A percentile compares a stretch with the other conserved stretches of the same genome.
Conservation (phyloP, 2,888 invertebrate species). For the Diarsia brunnea region DNA sequence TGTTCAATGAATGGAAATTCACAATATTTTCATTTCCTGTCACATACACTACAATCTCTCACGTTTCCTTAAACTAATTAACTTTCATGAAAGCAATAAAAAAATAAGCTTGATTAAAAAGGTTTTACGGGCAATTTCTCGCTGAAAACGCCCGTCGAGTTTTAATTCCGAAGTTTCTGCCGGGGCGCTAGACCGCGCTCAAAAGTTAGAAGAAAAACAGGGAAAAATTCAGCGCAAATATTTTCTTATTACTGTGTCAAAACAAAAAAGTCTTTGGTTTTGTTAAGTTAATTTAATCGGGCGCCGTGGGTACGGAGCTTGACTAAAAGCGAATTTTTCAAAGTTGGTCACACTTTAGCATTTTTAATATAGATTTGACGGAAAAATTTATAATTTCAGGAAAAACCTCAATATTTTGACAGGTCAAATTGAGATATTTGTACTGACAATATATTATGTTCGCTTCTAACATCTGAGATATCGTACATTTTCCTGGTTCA, state of each 20-base stretch:
- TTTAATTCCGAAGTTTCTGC: slow-evolving; percentile 50
- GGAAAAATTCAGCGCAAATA: slow-evolving; percentile 30
- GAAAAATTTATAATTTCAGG: neutral
- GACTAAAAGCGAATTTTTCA: neutral
- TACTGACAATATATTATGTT: slow-evolving; percentile 5
- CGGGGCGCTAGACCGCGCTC: slow-evolving; percentile 6
- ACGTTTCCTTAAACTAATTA: slow-evolving; percentile 13
- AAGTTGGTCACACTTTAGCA: neutral
- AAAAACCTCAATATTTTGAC: neutral
- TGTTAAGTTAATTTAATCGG: slow-evolving; percentile 16
- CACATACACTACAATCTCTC: neutral
- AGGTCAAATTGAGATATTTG: neutral
- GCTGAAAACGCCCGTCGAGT: slow-evolving; percentile 22
- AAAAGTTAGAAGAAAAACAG: slow-evolving; percentile 36
- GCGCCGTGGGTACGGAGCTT: neutral
- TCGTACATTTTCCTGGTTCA: neutral
- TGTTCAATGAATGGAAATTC: neutral
- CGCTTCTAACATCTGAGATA: neutral
- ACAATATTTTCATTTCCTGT: neutral
- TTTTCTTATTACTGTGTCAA: slow-evolving; percentile 39
- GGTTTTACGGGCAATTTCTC: slow-evolving; percentile 48
- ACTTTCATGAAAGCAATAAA: slow-evolving; percentile 25
- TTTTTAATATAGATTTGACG: neutral
- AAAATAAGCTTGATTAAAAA: slow-evolving; percentile 58
- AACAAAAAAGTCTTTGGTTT: slow-evolving; percentile 17